A percentile compares a stretch with the other conserved stretches of the same genome.
These are phyloP conservation scores for Campoletis sonorensis DNA, from an alignment of 1,140 invertebrate genomes.

Conservation along the genomic window DNA sequence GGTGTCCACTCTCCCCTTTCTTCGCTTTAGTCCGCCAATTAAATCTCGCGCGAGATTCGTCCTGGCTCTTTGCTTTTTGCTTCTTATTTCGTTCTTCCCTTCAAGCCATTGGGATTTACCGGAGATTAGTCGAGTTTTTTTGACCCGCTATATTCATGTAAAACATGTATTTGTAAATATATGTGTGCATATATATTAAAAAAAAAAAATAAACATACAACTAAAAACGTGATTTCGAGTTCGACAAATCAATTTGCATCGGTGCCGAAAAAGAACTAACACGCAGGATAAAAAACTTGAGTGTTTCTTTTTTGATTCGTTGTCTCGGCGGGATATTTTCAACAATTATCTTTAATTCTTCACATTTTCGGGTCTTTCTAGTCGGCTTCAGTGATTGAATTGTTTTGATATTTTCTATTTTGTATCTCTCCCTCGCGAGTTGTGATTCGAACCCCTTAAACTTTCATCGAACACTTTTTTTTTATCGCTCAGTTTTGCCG, in stretches of 20 bases:
- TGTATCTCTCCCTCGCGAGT: not conserved
- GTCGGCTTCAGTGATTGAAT: not conserved
- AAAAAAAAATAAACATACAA: no score
- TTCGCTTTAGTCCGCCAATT: not conserved
- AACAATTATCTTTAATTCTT: not conserved
- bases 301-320: not conserved
- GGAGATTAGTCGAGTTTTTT: not conserved
- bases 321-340: not conserved
- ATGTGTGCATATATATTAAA: not conserved
- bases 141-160: not conserved
- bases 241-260: no score
- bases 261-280: not conserved
- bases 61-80: not conserved
- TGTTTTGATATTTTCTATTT: not conserved
- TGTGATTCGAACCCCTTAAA: not conserved
- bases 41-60: not conserved
- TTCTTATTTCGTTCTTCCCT: not conserved
- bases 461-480: no score
- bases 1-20: not conserved
- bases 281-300: not conserved
- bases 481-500: no score
- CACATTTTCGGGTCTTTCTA: not conserved
- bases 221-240: no score
- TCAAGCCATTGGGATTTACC: conserved; percentile 8
- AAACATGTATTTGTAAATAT: not conserved